Evolutionary conservation across 2,888 invertebrate species (phyloP), one percentile per base, ranked within the genome.

Genomic region (Megamerina dolium): DNA sequence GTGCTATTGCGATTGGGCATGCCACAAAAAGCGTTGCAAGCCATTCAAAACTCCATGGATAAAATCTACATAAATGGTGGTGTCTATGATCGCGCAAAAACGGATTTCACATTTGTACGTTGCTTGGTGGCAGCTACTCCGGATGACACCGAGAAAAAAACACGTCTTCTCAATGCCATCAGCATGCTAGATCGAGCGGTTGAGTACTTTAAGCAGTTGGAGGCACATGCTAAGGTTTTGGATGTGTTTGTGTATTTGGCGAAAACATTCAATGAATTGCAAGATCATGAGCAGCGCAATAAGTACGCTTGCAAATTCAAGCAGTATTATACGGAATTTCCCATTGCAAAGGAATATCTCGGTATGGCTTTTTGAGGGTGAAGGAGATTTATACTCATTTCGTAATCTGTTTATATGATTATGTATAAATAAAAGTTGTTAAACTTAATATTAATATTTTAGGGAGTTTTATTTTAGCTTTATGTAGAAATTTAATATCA

Each of bases 251-350:
- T 63, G 3, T 72, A 63, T 35, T 48, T 72, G 77, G 83, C 86
- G 1, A 78, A 82, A 52, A 73, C 88, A 1, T 88, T 84, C 59
- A 78, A 92, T 59, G 83, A 84, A 52, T 74, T 90, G 3, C 83
- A 84, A 2, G 77, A 81, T 59, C 75, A 76, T 12, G 73, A 77
- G 1, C 82, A 88, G 54, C 77, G 91, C 48, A 91, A 92, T 68
- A 84, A 83, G 56, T 86, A 83, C 63, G 84, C 92, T 0, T 81
- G 84, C 61, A 84, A 87, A 71, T 91, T 86, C 62, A 78, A 84
- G 48, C 80, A 84, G 52, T 74, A 90, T 38, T 85, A 88, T 66
- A 79, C 81, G 54, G 85, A 87, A 60, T 80, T 81, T 67, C 78
- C 37, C 77, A 83, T 64, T 23, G 60, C 66, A 2, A 52, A 57